Conservation (phyloP, 64 coral and sea anemone genomes). For the Anthopleura sola region DNA sequence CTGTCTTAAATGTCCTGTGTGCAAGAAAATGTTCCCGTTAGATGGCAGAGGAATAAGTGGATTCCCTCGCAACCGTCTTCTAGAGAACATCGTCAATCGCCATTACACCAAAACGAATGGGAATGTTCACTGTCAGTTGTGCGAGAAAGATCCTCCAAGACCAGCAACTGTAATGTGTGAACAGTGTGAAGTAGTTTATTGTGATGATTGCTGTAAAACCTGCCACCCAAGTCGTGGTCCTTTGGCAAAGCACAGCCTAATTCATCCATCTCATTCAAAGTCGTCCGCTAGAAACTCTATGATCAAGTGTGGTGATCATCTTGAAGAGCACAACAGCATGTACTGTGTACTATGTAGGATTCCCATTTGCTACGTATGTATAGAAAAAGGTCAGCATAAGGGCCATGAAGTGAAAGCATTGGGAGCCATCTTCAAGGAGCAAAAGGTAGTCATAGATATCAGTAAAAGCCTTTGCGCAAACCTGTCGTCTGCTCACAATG, state of each 20-base stretch:
- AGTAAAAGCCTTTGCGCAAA: neutral
- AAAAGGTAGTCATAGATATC: conserved; percentile 62
- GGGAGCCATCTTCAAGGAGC: conserved; percentile 96
- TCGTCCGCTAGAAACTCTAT: conserved; percentile 49
- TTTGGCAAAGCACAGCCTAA: conserved; percentile 77
- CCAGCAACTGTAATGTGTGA: conserved; percentile 88
- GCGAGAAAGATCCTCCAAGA: conserved; percentile 67
- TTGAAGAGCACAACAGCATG: conserved; percentile 96
- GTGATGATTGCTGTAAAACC: conserved; percentile 85
- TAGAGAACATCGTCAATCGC: conserved; percentile 91
- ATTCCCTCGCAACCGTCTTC: conserved; percentile 75
- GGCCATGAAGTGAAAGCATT: conserved; percentile 94
- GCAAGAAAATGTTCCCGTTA: conserved; percentile 71
- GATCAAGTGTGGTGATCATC: conserved; percentile 78
- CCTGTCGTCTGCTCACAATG: neutral
- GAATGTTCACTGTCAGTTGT: conserved; percentile 86
- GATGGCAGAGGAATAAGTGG: conserved; percentile 59
- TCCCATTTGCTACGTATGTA: conserved; percentile 88
- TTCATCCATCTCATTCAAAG: conserved; percentile 65
- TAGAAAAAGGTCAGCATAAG: conserved; percentile 75
- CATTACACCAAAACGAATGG: conserved; percentile 80
- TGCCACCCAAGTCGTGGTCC: conserved; percentile 92
- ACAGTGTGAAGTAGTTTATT: conserved; percentile 93
- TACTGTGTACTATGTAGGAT: conserved; percentile 83
- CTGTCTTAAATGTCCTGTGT: conserved; percentile 75